Base-by-base conservation (phyloP, 2,888 invertebrate species). In the Anarsia innoxiella region DNA sequence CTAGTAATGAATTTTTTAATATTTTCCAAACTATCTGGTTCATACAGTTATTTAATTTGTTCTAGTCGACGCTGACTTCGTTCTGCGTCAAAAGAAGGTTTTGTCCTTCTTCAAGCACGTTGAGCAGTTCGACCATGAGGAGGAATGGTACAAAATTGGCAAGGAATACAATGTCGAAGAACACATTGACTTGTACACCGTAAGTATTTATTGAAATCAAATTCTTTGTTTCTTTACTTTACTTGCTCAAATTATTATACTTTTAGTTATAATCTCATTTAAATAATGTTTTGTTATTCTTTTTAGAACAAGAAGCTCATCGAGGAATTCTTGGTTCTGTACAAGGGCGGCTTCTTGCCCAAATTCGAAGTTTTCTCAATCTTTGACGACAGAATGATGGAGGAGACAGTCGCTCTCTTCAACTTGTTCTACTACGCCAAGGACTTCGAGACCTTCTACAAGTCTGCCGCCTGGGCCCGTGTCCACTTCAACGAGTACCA, bases 391-490 rank as follows among this genome's bases (percentile, higher is more conserved):
- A 65, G 54, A 27, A 56, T 86, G 45, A 66, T 75, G 39, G 71
- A 85, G 28, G 86, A 89, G 51, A 83, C 86, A 3, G 69, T 80
- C 9, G 67, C 77, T 34, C 70, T 89, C 0, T 89, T 86, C 76
- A 70, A 88, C 31, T 59, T 89, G 12, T 79, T 90, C 56, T 87
- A 76, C 67, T 84, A 84, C 41, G 88, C 90, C 32, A 88, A 87
- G 57, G 87, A 88, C 66, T 90, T 87, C 53, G 80, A 85, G 0
- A 86, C 86, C 36, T 88, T 90, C 72, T 87, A 86, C 65, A 84
- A 85, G 39, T 86, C 84, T 14, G 88, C 88, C 5, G 74, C 85
- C 5, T 88, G 76, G 71, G 86, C 84, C 8, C 86, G 88, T 31
- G 75, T 88, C 38, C 64, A 87, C 52, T 59, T 89, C 14, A 91